phyloP scores from a whole-genome alignment of 2,797 vertebrate species.

The Miichthys miiuy region DNA sequence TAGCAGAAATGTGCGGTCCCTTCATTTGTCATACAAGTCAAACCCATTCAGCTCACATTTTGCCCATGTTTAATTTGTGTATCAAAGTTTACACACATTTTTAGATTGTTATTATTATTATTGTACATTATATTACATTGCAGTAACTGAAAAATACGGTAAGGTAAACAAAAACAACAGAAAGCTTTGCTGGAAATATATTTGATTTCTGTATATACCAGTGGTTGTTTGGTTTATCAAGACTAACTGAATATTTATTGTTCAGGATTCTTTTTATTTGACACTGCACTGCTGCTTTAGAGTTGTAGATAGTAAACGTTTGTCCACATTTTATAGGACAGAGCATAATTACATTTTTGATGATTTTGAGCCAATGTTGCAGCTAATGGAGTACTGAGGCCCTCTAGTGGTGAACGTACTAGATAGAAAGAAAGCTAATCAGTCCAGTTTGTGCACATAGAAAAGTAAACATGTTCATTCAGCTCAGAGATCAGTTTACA shows the following conservation, averaged over 20 bases:
- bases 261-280: background rate
- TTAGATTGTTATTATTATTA: background rate
- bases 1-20: background rate
- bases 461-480: constrained; percentile 69
- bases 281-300: background rate
- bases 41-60: background rate
- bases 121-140: constrained; percentile 6
- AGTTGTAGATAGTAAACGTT: background rate
- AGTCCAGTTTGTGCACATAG: constrained; percentile 60
- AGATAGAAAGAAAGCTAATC: background rate
- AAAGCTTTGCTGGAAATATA: constrained; percentile 5
- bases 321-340: no score
- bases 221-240: background rate
- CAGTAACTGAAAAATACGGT: background rate
- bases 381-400: constrained; percentile 19
- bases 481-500: constrained; percentile 53
- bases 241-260: background rate
- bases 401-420: constrained; percentile 60
- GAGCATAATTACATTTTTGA: background rate
- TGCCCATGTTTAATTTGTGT: background rate
- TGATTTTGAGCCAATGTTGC: background rate
- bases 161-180: constrained; percentile 7
- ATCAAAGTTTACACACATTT: background rate
- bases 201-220: constrained; percentile 6
- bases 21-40: background rate